Evolutionary conservation across 1,140 invertebrate species (phyloP).

Genomic region (Rhopalosiphum maidis): DNA sequence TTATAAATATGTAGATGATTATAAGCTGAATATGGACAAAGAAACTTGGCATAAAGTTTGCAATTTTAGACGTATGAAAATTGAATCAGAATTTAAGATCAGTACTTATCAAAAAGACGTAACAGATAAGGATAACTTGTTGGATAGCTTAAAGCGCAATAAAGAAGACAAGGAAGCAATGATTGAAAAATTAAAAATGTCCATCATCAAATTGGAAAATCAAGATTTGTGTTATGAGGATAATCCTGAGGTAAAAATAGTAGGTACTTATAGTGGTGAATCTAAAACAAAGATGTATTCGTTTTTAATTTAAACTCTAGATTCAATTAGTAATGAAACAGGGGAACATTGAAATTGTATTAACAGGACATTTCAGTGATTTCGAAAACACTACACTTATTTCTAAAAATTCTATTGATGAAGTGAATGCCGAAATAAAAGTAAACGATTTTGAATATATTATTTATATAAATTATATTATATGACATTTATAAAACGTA

Average conservation of each 20-base stretch:
- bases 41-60: conserved; percentile 47
- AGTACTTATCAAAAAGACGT: conserved; percentile 20
- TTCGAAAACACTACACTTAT: conserved; percentile 16
- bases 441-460: background rate
- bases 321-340: conserved; percentile 29
- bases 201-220: background rate
- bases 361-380: conserved; percentile 15
- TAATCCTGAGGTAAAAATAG: background rate
- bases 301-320: conserved; percentile 5
- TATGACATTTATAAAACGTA: background rate
- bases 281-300: background rate
- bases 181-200: conserved; percentile 22
- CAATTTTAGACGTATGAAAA: conserved; percentile 41
- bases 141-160: background rate
- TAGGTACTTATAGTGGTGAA: background rate
- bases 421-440: conserved; percentile 31
- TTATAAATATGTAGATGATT: conserved; percentile 51
- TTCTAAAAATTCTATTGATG: background rate
- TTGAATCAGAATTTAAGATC: conserved; percentile 53
- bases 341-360: background rate
- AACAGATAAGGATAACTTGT: conserved; percentile 29
- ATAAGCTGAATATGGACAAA: conserved; percentile 46
- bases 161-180: conserved; percentile 11
- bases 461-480: background rate
- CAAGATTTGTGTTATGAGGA: background rate